Base-by-base conservation (phyloP, 2,888 invertebrate species). In the Leptinotarsa haldemani region DNA sequence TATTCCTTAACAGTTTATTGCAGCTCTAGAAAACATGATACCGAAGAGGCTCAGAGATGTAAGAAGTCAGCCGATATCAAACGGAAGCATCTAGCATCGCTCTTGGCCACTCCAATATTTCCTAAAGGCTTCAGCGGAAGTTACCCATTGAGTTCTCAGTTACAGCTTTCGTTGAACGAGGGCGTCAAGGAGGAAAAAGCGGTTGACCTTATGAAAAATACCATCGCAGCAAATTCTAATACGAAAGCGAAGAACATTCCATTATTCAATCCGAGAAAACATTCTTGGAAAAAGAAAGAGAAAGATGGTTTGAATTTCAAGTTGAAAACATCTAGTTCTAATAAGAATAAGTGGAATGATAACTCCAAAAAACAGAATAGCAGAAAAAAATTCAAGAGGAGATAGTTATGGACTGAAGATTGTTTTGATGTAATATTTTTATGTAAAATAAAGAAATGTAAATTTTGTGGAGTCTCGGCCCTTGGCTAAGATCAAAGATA, bases 91-190 rank as follows among this genome's bases (percentile, higher is more conserved):
- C 83, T 94, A 5, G 85, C 87, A 15, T 77, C 85, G 0, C 82
- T 93, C 66, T 82, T 94, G 20, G 84, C 88, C 0, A 90, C 90
- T 61, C 92, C 93, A 0, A 83, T 94, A 50, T 92, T 94, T 80
- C 93, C 94, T 0, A 90, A 88, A 82, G 93, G 93, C 0, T 93
- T 93, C 84, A 93, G 91, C 71, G 92, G 91, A 80, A 92, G 90
- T 81, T 92, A 90, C 84, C 90, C 91, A 1, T 86, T 89, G 0
- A 84, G 83, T 75, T 79, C 83, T 2, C 79, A 83, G 15, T 71
- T 73, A 16, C 12, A 63, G 7, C 53, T 63, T 68, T 25, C 67
- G 4, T 73, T 64, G n/a, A 68, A 77, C 4, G 72, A 48, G 12
- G 71, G 70, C n/a, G 64, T 68, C 40, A 86, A 71, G 12, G 81